These are phyloP conservation scores for Dendrocopos noguchii DNA, from an alignment of 2,113 vertebrate genomes.

Conservation along the genomic window DNA sequence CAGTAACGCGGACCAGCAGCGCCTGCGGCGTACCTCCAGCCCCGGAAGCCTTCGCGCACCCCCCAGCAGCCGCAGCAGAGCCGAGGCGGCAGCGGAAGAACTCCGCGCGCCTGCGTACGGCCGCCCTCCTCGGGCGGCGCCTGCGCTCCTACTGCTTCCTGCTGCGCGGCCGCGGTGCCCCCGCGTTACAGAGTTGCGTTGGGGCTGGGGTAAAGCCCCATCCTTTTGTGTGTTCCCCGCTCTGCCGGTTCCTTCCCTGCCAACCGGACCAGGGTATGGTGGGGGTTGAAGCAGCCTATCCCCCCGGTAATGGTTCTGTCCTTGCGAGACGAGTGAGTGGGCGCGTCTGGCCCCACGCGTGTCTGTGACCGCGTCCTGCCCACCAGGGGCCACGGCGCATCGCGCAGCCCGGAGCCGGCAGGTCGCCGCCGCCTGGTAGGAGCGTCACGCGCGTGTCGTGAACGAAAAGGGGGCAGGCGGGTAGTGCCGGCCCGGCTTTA, in stretches of 20 bases:
- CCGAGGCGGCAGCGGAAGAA: fast-evolving
- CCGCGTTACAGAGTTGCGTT: not conserved
- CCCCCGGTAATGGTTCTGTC: not conserved
- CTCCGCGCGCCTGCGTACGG: not conserved
- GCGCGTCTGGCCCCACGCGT: not conserved
- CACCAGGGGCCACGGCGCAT: not conserved
- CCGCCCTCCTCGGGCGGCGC: not conserved
- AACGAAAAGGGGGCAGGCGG: not conserved
- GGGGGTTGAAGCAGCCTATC: not conserved
- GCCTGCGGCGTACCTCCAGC: fast-evolving
- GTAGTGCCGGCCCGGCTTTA: not conserved
- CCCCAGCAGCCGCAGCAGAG: too few species aligned
- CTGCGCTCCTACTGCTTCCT: not conserved
- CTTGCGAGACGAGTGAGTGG: not conserved
- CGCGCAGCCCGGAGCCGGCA: not conserved
- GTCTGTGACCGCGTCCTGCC: not conserved
- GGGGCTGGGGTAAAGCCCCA: fast-evolving
- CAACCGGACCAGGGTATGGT: not conserved
- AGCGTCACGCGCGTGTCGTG: not conserved
- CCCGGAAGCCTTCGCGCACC: not conserved
- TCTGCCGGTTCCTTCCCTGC: fast-evolving
- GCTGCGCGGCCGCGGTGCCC: not conserved
- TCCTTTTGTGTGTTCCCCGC: fast-evolving
- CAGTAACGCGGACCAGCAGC: fast-evolving
- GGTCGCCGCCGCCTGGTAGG: not conserved